These are phyloP conservation scores for Gymnocypris eckloni DNA, from an alignment of 2,797 vertebrate species.

Conservation along the genomic window DNA sequence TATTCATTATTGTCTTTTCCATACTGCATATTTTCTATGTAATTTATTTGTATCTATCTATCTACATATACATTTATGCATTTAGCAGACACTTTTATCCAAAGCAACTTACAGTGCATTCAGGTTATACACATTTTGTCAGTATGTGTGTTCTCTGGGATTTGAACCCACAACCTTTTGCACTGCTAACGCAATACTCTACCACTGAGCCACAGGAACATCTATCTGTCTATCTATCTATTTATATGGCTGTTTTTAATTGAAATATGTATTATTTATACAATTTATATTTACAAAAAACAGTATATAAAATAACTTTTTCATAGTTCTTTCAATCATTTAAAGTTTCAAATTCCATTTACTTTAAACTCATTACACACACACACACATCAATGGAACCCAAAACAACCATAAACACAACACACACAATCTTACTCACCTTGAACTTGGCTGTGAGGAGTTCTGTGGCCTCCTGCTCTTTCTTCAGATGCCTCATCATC, in stretches of 20 bases:
- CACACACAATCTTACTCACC: conserved; percentile 72
- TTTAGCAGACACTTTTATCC: too few species aligned
- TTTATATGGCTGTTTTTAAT: too few species aligned
- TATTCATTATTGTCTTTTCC: background rate
- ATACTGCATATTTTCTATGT: background rate
- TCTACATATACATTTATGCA: too few species aligned
- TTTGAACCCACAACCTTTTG: too few species aligned
- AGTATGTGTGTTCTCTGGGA: too few species aligned
- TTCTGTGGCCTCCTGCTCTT: conserved; percentile 92
- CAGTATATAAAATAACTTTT: background rate
- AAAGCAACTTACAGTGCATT: too few species aligned
- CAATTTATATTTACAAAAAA: background rate
- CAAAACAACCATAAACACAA: conserved; percentile 5
- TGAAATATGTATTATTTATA: background rate
- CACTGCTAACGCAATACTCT: too few species aligned
- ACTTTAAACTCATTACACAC: background rate
- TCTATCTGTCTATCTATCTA: background rate
- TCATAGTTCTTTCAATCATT: background rate
- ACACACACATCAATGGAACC: background rate
- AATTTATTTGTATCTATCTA: too few species aligned
- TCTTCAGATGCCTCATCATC: conserved; percentile 92
- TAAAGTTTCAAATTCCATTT: background rate
- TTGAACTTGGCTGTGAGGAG: conserved; percentile 93
- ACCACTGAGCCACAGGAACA: too few species aligned
- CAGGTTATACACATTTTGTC: too few species aligned